phyloP scores from a whole-genome alignment of 2,888 invertebrate species.

The Oxytorus armatus region DNA sequence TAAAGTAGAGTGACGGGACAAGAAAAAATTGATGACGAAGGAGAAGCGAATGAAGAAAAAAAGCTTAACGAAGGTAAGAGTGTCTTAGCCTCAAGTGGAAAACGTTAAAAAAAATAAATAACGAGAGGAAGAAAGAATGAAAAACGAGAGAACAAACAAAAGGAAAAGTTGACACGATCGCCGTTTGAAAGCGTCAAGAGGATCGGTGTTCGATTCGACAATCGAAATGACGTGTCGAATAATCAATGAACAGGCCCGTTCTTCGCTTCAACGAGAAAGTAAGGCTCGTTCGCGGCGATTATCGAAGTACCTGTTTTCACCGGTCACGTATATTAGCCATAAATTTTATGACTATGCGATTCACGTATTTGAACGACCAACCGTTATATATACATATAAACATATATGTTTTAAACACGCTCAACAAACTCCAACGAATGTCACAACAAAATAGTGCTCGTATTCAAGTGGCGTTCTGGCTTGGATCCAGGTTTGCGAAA shows the following conservation, averaged over 20 bases:
- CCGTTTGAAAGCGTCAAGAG: slow-evolving; percentile 28
- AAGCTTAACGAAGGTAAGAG: slow-evolving; percentile 19
- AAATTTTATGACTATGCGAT: slow-evolving; percentile 55
- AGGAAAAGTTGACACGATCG: slow-evolving; percentile 23
- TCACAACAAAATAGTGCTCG: slow-evolving; percentile 14
- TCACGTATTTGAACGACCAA: slow-evolving; percentile 56
- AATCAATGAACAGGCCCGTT: slow-evolving; percentile 40
- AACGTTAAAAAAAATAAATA: background rate
- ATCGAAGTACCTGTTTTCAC: slow-evolving; percentile 50
- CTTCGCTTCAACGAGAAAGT: slow-evolving; percentile 52
- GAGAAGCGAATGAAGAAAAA: slow-evolving; percentile 15
- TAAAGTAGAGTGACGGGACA: background rate
- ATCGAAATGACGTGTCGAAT: slow-evolving; percentile 39
- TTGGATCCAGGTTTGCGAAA: slow-evolving; percentile 65
- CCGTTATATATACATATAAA: slow-evolving; percentile 20
- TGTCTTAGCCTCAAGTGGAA: background rate
- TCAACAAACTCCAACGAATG: background rate
- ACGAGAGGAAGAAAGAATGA: background rate
- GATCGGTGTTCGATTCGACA: slow-evolving; percentile 11
- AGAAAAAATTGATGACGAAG: slow-evolving; percentile 11
- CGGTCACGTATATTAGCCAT: slow-evolving; percentile 46
- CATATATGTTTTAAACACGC: slow-evolving; percentile 15
- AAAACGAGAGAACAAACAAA: slow-evolving; percentile 2
- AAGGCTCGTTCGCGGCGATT: too few relatives aligned
- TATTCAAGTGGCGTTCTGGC: slow-evolving; percentile 59